phyloP scores from a whole-genome alignment of 1,140 invertebrate genomes.

The Pseudomyrmex flavicornis region DNA sequence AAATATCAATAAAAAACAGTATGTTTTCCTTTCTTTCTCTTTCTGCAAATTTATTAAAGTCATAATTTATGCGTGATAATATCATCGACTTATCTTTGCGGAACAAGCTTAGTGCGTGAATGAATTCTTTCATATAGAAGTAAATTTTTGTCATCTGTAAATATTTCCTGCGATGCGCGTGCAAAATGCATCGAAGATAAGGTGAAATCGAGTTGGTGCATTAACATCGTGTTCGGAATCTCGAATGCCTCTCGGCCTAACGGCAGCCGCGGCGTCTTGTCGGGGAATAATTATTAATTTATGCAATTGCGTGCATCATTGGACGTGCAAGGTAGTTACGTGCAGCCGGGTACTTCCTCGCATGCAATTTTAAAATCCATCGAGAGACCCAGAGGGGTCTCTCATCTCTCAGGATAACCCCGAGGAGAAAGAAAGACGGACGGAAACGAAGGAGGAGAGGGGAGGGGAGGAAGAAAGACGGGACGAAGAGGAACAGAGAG shows the following conservation, averaged over 20 bases:
- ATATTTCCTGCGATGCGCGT: background rate
- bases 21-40: background rate
- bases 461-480: conserved; percentile 27
- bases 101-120: background rate
- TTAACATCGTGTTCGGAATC: conserved; percentile 39
- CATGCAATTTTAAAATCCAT: conserved; percentile 70
- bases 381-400: conserved; percentile 27
- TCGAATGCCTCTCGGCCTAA: conserved; percentile 41
- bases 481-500: background rate
- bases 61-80: background rate
- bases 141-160: conserved; percentile 6
- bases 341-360: conserved; percentile 58
- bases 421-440: conserved; percentile 47
- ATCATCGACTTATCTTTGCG: background rate
- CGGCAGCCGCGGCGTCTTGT: conserved; percentile 30
- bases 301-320: conserved; percentile 69
- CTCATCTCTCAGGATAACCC: conserved; percentile 51
- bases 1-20: background rate
- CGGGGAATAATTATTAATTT: conserved; percentile 61
- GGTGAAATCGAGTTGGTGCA: conserved; percentile 21
- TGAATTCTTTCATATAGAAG: background rate
- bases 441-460: conserved; percentile 41
- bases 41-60: too few relatives aligned
- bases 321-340: conserved; percentile 62
- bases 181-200: conserved; percentile 16